A percentile compares a stretch with the other conserved stretches of the same genome.
Evolutionary conservation across 37 sponge, comb jelly and placozoan genomes (phyloP).

Genomic region (Diacarnus erythraeanus): DNA sequence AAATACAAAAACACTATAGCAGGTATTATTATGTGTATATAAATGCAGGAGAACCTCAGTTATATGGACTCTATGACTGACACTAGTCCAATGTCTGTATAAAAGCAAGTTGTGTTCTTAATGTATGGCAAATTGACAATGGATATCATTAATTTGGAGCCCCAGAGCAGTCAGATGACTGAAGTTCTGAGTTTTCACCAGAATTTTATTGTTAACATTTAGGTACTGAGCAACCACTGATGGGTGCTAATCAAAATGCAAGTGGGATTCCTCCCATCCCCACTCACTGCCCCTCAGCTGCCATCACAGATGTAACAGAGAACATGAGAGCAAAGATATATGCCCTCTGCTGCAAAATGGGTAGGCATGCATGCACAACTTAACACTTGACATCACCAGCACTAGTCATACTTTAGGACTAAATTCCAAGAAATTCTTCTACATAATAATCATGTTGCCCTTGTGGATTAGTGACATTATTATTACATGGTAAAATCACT

Average conservation of each 20-base stretch:
- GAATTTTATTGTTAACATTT: neutral
- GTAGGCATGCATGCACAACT: constrained; percentile 16
- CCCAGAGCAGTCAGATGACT: too few relatives aligned
- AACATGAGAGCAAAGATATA: constrained; percentile 98
- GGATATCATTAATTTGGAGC: neutral
- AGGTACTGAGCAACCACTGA: constrained; percentile 74
- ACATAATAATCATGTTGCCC: too few relatives aligned
- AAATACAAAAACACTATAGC: constrained; percentile 63
- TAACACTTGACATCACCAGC: neutral
- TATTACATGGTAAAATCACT: too few relatives aligned
- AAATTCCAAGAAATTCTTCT: neutral
- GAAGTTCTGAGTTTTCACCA: neutral
- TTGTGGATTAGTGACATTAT: too few relatives aligned
- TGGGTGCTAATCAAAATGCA: constrained; percentile 68
- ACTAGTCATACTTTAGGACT: too few relatives aligned
- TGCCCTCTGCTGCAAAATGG: constrained; percentile 85
- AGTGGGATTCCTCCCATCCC: constrained; percentile 49
- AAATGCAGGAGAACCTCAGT: neutral
- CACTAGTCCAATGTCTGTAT: too few relatives aligned
- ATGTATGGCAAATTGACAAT: too few relatives aligned
- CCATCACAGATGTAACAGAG: constrained; percentile 86
- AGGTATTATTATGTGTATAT: constrained; percentile 40
- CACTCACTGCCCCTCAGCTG: constrained; percentile 60
- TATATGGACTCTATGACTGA: neutral
- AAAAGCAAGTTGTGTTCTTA: too few relatives aligned